Conservation (phyloP, 2,113 vertebrate species). For the Heptranchias perlo region DNA sequence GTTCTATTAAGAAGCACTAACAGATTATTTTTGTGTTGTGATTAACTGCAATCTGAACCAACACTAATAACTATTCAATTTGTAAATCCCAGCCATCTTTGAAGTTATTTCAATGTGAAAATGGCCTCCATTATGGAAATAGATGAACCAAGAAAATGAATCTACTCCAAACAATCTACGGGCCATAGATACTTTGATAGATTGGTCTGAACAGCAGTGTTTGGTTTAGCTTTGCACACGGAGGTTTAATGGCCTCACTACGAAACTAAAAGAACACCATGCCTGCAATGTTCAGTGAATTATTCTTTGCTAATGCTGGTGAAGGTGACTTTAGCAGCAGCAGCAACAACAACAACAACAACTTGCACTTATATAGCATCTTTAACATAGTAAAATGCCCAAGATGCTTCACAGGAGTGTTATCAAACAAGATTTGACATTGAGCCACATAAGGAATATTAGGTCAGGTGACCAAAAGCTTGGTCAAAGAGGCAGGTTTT, state of each 20-base stretch:
- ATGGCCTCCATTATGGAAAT: neutral
- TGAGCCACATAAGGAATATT: too few species aligned
- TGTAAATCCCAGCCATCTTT: neutral
- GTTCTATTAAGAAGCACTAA: constrained; percentile 13
- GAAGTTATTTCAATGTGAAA: neutral
- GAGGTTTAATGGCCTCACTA: neutral
- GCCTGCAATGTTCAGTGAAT: neutral
- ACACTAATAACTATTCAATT: neutral
- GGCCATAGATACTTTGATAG: neutral
- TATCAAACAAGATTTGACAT: too few species aligned
- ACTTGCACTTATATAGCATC: too few species aligned
- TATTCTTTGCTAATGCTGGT: neutral
- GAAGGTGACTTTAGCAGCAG: neutral
- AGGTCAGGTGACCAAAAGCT: too few species aligned
- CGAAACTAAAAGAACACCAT: neutral
- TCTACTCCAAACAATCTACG: neutral
- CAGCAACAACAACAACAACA: too few species aligned
- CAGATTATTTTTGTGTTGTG: neutral
- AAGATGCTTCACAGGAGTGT: too few species aligned
- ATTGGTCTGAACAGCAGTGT: neutral
- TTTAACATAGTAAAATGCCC: too few species aligned
- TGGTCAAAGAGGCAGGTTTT: too few species aligned
- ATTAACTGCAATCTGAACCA: neutral
- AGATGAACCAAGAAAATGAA: neutral
- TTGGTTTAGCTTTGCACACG: neutral